Evolutionary conservation across 1,140 invertebrate genomes (phyloP).

Genomic region (Nymphalis io): DNA sequence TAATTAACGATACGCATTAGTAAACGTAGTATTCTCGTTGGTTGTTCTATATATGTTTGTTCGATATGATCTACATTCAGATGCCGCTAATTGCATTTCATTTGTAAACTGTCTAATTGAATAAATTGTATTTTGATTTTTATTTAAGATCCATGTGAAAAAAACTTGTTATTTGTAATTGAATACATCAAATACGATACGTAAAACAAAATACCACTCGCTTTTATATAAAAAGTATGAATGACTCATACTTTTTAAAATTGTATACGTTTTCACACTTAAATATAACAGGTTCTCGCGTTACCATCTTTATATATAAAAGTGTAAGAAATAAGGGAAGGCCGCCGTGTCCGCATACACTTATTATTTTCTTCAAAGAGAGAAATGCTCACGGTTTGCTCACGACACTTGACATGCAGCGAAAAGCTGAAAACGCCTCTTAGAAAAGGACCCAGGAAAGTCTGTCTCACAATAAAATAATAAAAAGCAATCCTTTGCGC

Average conservation of each 20-base stretch:
- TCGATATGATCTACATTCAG: too few species aligned
- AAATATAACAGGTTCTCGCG: neutral
- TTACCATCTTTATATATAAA: neutral
- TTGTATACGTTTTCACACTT: neutral
- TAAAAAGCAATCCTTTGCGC: constrained; percentile 29
- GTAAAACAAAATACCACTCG: neutral
- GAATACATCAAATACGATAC: too few species aligned
- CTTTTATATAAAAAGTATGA: neutral
- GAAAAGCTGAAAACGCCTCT: constrained; percentile 31
- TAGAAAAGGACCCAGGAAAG: constrained; percentile 24
- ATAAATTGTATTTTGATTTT: too few species aligned
- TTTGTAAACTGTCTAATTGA: too few species aligned
- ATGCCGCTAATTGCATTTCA: too few species aligned
- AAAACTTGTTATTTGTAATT: too few species aligned
- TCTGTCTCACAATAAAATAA: constrained; percentile 29
- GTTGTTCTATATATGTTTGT: too few species aligned
- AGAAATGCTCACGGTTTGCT: constrained; percentile 23
- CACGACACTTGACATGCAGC: constrained; percentile 34
- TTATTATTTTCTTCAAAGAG: constrained; percentile 34
- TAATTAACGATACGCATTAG: too few species aligned
- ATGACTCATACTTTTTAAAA: neutral
- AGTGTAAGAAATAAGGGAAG: constrained; percentile 5
- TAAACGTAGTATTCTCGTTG: too few species aligned
- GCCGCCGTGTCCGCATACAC: constrained; percentile 20
- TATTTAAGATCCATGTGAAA: too few species aligned